Base-by-base conservation (phyloP, 2,797 vertebrate genomes). In the Gymnopithys bicolor region DNA sequence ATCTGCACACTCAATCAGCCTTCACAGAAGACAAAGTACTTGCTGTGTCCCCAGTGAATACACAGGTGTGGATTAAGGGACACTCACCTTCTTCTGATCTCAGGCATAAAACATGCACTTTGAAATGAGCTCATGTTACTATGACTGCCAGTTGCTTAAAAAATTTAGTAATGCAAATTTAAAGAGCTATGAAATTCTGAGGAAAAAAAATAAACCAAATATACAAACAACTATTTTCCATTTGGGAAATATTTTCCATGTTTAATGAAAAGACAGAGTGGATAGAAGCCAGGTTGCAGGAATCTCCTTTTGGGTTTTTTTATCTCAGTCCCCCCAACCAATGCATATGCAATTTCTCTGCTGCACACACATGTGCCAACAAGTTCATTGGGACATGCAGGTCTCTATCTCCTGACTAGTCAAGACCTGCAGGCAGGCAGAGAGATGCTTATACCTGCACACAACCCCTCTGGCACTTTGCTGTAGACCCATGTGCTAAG, bases 241-340 rank as follows among this genome's bases (percentile, higher is more conserved):
- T 23, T 39, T 39, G 30, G 32, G 32, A 87, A 76, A 46, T 25
- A 21, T 55, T 69, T 87, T 60, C 48, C 2, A 5, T 11, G 10
- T 63, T 83, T 83, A 69, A 80, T 43, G 33, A 66, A 73, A 66
- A 83, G 17, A 7, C 19, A 82, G 17, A 62, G 11, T 5, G 17
- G 22, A 70, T 17, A 53, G 52, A 46, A 48, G 9, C 9, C 2
- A 2, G 48, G 13, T 27, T 77, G 32, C 30, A 62, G 71, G 73
- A 69, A 52, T 19, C 2, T 23, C 13, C 11, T 28, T 77, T 64
- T 19, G 51, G 24, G 19, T 19, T 48, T 52, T 37, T 63, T 76
- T 32, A n/a, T 17, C 15, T 24, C 35, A 35, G 0, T 23, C 2
- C 5, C 25, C 25, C 10, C 46, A 45, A 0, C 2, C 18, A 67